phyloP scores from a whole-genome alignment of 2,888 invertebrate species.

The Acleris sparsana region DNA sequence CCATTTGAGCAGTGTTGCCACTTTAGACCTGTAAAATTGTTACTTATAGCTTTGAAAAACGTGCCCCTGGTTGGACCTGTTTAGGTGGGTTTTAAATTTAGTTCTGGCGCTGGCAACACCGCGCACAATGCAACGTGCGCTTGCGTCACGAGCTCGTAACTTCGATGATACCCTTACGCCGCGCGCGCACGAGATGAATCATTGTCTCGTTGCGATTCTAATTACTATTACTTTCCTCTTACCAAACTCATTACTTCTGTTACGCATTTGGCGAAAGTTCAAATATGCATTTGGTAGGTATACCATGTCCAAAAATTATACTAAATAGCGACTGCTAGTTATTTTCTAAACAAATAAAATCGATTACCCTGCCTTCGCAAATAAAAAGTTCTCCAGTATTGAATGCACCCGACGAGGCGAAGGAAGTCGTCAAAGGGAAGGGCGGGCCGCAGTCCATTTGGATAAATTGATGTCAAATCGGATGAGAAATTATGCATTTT shows the following conservation, averaged over 20 bases:
- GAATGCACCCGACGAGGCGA: slow-evolving; percentile 48
- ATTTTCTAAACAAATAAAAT: no score
- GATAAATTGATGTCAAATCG: slow-evolving; percentile 73
- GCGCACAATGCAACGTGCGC: neutral
- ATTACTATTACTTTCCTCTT: slow-evolving; percentile 6
- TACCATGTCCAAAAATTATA: no score
- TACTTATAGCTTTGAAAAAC: no score
- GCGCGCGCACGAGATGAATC: slow-evolving; percentile 4
- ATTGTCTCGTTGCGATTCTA: slow-evolving; percentile 3
- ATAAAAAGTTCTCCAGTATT: slow-evolving; percentile 31
- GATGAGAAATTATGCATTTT: slow-evolving; percentile 81
- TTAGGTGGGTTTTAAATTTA: neutral
- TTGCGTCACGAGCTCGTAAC: slow-evolving; percentile 8
- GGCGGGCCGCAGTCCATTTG: slow-evolving; percentile 43
- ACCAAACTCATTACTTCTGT: slow-evolving; percentile 5
- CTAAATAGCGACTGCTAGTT: no score
- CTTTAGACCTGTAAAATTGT: no score
- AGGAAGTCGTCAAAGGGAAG: slow-evolving; percentile 46
- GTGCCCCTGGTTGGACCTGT: no score
- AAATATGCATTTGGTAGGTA: neutral
- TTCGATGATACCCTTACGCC: neutral
- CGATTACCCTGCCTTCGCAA: slow-evolving; percentile 12
- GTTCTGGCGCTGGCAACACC: neutral
- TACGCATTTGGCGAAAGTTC: slow-evolving; percentile 18
- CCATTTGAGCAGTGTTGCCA: no score